These are phyloP conservation scores for Glaucopsyche alexis DNA, from an alignment of 2,888 invertebrate species.

Conservation along the genomic window DNA sequence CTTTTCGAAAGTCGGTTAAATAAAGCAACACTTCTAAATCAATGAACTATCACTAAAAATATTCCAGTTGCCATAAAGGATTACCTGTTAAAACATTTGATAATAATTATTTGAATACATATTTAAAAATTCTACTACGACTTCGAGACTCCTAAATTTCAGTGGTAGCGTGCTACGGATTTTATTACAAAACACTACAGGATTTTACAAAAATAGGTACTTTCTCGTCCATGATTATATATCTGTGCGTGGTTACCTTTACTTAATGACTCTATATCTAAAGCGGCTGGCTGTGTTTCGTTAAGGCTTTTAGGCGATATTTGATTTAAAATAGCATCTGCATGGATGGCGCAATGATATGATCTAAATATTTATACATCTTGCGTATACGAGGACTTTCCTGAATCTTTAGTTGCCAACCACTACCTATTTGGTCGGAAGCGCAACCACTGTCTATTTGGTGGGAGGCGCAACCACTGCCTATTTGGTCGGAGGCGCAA, in stretches of 20 bases:
- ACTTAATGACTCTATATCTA: constrained; percentile 39
- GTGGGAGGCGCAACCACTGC: no score
- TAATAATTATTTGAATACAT: background rate
- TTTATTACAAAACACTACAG: constrained; percentile 29
- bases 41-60: no score
- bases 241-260: constrained; percentile 68
- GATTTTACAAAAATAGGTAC: constrained; percentile 54
- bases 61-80: no score
- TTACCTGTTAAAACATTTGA: background rate
- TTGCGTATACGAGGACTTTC: background rate
- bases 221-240: constrained; percentile 46
- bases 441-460: background rate
- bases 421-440: background rate
- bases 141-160: background rate
- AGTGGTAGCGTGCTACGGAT: constrained; percentile 10
- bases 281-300: constrained; percentile 37
- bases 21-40: no score
- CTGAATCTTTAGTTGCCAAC: no score
- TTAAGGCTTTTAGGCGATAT: constrained; percentile 35
- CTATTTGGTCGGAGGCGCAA: background rate
- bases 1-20: no score
- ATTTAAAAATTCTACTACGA: background rate
- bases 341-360: constrained; percentile 74
- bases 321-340: constrained; percentile 43
- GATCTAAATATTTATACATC: constrained; percentile 42